These are phyloP conservation scores for Lamellibrachia luymesi DNA, from an alignment of 1,140 invertebrate genomes.

Conservation along the genomic window DNA sequence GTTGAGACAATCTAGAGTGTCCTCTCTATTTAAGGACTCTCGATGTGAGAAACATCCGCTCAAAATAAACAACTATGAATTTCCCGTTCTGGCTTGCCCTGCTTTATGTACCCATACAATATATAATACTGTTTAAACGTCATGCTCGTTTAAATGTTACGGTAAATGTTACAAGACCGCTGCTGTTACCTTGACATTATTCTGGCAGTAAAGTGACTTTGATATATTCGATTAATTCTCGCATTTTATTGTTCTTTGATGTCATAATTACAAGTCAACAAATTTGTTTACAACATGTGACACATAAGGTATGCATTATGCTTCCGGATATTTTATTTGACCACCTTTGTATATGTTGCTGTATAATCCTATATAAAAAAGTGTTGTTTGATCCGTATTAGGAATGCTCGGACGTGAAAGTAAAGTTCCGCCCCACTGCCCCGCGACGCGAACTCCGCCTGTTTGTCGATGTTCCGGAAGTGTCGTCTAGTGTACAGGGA, in stretches of 20 bases:
- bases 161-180: neutral
- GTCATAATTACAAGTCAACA: too few species aligned
- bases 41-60: too few species aligned
- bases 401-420: neutral
- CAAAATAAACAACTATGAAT: too few species aligned
- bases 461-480: neutral
- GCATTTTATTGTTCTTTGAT: neutral
- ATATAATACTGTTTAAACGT: neutral
- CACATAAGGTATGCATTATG: neutral
- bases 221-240: neutral
- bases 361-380: neutral
- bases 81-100: too few species aligned
- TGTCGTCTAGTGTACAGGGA: neutral
- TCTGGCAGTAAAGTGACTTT: neutral
- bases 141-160: neutral
- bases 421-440: neutral
- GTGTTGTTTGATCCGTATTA: neutral
- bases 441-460: neutral
- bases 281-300: neutral
- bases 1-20: too few species aligned
- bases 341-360: too few species aligned
- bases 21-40: neutral
- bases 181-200: neutral
- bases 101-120: neutral
- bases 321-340: neutral